phyloP scores from a whole-genome alignment of 1,140 invertebrate species.

The Lithobius niger region DNA sequence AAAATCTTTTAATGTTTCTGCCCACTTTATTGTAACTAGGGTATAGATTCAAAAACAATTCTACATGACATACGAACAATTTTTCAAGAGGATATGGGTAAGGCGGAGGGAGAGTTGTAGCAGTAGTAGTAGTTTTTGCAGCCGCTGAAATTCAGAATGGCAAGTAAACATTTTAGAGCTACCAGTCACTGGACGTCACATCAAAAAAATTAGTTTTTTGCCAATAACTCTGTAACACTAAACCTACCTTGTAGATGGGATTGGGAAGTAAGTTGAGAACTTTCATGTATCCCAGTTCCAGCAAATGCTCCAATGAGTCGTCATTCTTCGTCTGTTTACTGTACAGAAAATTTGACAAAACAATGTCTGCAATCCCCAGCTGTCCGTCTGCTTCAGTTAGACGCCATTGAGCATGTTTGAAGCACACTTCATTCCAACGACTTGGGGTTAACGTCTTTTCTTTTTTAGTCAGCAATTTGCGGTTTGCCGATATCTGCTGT shows the following conservation, averaged over 20 bases:
- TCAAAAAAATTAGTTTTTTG: too few relatives aligned
- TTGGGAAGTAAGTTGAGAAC: conserved; percentile 91
- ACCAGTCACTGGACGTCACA: too few relatives aligned
- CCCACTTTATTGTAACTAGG: too few relatives aligned
- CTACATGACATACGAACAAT: too few relatives aligned
- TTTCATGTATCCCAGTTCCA: conserved; percentile 92
- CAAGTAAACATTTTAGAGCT: too few relatives aligned
- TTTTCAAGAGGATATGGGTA: too few relatives aligned
- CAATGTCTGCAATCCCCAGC: conserved; percentile 88
- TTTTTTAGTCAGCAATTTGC: conserved; percentile 37
- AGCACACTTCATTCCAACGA: conserved; percentile 90
- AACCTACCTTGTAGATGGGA: conserved; percentile 70
- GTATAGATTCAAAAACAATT: too few relatives aligned
- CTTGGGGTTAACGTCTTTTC: conserved; percentile 45
- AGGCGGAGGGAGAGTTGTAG: too few relatives aligned
- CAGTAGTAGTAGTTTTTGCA: too few relatives aligned
- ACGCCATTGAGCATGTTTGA: conserved; percentile 96
- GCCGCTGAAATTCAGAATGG: too few relatives aligned
- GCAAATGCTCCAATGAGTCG: conserved; percentile 89
- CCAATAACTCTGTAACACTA: too few relatives aligned
- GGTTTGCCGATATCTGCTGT: conserved; percentile 50
- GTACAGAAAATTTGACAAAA: conserved; percentile 91
- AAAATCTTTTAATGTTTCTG: too few relatives aligned
- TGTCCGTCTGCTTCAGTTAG: conserved; percentile 95
- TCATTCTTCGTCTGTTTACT: conserved; percentile 93